Conservation (phyloP, 2,797 vertebrate species). For the Platalea minor region DNA sequence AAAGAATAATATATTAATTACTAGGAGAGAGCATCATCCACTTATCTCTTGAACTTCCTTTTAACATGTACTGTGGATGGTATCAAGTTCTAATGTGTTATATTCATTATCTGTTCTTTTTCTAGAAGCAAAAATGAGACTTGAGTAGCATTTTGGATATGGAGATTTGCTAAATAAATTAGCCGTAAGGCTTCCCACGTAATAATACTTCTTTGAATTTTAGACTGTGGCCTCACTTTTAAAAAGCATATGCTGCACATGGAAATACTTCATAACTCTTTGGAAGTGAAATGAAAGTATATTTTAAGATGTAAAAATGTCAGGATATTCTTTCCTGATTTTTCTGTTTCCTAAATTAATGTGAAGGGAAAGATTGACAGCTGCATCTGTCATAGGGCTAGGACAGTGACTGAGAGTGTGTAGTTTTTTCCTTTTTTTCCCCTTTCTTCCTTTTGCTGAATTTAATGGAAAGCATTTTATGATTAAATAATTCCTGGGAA, state of each 20-base stretch:
- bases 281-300: slow-evolving; percentile 2
- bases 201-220: slow-evolving; percentile 32
- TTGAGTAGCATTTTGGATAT: not conserved
- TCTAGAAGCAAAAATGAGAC: not conserved
- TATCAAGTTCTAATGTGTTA: not conserved
- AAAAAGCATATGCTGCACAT: slow-evolving; percentile 28
- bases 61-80: not conserved
- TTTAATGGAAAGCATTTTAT: not conserved
- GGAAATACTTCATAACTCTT: slow-evolving; percentile 18
- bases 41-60: not conserved
- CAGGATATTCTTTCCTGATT: not conserved
- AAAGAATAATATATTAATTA: not conserved
- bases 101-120: slow-evolving; percentile 31
- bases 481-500: not conserved
- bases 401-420: not conserved
- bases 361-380: not conserved
- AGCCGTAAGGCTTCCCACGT: not conserved
- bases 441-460: not conserved
- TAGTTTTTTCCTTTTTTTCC: not conserved
- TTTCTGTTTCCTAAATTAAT: not conserved
- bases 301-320: slow-evolving; percentile 50
- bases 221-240: slow-evolving; percentile 1
- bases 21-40: not conserved
- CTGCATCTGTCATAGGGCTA: not conserved
- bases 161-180: slow-evolving; percentile 21